Percentiles rank a stretch among this genome's conserved stretches.
These are phyloP conservation scores for Meleagris gallopavo DNA, from an alignment of 2,113 vertebrate species.

Conservation along the genomic window DNA sequence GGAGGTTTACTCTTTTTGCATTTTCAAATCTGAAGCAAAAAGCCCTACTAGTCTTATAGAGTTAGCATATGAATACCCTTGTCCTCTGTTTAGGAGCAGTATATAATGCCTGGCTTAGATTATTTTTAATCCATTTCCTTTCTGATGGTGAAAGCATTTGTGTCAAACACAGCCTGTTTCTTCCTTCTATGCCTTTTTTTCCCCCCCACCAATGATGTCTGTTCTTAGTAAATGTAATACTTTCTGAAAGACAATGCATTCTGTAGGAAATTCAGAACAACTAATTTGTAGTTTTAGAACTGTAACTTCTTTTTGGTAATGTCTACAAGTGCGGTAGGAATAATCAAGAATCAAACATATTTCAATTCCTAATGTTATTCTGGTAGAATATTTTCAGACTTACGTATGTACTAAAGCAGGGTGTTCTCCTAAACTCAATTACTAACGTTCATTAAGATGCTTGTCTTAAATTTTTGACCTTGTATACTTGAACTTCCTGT, in stretches of 20 bases:
- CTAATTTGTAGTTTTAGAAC: neutral
- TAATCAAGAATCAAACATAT: neutral
- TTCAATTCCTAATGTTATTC: neutral
- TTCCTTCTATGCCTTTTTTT: neutral
- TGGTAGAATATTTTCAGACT: neutral
- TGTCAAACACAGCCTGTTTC: neutral
- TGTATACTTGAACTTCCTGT: neutral
- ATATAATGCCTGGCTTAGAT: neutral
- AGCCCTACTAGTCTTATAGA: neutral
- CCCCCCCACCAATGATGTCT: neutral
- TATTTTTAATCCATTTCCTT: conserved; percentile 9
- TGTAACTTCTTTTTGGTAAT: neutral
- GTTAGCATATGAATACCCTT: neutral
- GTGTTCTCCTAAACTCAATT: neutral
- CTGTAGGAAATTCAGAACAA: neutral
- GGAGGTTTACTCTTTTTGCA: neutral
- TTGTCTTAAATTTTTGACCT: neutral
- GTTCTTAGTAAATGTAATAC: neutral
- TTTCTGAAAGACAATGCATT: neutral
- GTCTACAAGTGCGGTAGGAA: neutral
- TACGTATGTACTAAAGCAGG: neutral
- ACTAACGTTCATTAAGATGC: neutral
- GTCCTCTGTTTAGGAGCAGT: neutral
- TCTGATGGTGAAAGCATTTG: neutral
- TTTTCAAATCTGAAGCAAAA: neutral